phyloP scores from a whole-genome alignment of 2,888 invertebrate genomes.

The Electrophaes corylata region DNA sequence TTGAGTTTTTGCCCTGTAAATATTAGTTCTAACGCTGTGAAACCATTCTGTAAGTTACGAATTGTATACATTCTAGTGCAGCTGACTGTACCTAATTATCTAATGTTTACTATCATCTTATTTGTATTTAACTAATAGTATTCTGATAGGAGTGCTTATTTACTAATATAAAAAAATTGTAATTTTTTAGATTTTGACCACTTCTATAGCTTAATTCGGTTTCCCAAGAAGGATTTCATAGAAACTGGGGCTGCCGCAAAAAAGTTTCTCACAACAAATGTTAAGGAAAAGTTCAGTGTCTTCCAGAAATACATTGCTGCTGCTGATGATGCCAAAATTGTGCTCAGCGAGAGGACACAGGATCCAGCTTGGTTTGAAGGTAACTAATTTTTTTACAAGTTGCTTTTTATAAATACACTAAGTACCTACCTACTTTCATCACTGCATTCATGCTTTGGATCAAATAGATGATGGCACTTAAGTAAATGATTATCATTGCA shows the following conservation, averaged over 20 bases:
- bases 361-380: constrained; percentile 93
- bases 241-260: constrained; percentile 88
- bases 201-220: constrained; percentile 88
- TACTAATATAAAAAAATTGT: not conserved
- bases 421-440: not conserved
- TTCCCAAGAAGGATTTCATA: constrained; percentile 87
- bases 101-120: too few relatives aligned
- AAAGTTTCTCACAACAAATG: constrained; percentile 89
- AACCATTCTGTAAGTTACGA: too few relatives aligned
- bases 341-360: constrained; percentile 85
- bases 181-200: constrained; percentile 86
- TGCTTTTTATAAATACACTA: not conserved
- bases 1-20: too few relatives aligned
- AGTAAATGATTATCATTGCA: too few relatives aligned
- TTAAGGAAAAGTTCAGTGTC: constrained; percentile 77
- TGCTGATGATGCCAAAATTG: constrained; percentile 83
- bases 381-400: constrained; percentile 26
- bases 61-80: too few relatives aligned
- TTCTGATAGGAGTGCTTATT: too few relatives aligned
- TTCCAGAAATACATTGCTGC: constrained; percentile 72
- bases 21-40: too few relatives aligned
- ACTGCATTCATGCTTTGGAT: too few relatives aligned
- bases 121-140: too few relatives aligned
- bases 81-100: too few relatives aligned
- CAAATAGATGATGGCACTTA: too few relatives aligned